Conservation (phyloP, 2,888 invertebrate genomes). For the Melanophora roralis region DNA sequence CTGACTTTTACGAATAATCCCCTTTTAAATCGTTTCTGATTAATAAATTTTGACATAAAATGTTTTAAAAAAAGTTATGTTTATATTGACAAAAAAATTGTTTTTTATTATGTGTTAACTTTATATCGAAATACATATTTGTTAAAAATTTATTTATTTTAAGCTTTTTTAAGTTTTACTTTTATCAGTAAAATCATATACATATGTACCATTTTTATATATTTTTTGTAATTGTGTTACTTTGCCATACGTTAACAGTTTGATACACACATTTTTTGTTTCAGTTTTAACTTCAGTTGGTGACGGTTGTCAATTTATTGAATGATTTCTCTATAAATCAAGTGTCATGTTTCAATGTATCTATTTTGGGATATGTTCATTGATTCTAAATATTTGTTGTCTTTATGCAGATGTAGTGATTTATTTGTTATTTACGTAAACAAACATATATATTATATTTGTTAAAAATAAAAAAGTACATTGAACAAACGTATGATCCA, state of each 20-base stretch:
- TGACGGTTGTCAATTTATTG: constrained; percentile 23
- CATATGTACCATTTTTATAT: background rate
- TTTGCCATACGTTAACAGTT: constrained; percentile 6
- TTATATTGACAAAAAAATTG: no score
- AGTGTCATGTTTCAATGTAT: constrained; percentile 44
- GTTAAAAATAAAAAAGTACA: no score
- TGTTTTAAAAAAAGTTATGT: no score
- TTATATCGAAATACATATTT: constrained; percentile 18
- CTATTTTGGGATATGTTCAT: constrained; percentile 35
- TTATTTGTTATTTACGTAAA: no score
- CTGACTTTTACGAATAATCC: no score
- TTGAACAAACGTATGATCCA: no score
- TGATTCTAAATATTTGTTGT: constrained; percentile 21
- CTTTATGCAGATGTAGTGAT: background rate
- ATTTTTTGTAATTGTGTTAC: background rate
- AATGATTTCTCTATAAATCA: constrained; percentile 39
- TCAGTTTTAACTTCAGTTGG: background rate
- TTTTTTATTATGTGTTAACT: no score
- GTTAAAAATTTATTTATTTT: constrained; percentile 21
- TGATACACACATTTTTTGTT: constrained; percentile 20
- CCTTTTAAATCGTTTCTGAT: no score
- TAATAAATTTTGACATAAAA: no score
- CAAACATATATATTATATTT: no score
- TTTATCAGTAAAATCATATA: background rate
- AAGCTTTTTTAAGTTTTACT: background rate